Evolutionary conservation across 1,140 invertebrate species (phyloP).

Genomic region (Meloidogyne exigua): DNA sequence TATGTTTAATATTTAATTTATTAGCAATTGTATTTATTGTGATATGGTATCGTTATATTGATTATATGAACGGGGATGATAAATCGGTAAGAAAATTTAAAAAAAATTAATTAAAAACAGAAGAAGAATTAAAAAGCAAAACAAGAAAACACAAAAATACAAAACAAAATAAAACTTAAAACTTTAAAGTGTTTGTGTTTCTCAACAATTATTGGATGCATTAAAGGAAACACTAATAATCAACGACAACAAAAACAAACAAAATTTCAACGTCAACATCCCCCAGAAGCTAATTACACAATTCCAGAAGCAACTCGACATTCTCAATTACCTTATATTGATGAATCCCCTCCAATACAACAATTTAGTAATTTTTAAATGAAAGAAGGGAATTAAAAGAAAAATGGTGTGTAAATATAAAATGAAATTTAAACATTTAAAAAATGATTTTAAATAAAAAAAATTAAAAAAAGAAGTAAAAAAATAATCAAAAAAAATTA

Average conservation of each 20-base stretch:
- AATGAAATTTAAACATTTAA: background rate
- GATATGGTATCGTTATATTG: constrained; percentile 60
- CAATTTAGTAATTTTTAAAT: constrained; percentile 56
- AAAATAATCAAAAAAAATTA: no score
- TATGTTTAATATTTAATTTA: constrained; percentile 47
- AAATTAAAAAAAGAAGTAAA: background rate
- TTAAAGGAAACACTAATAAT: constrained; percentile 38
- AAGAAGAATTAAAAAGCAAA: background rate
- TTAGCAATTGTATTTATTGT: constrained; percentile 49
- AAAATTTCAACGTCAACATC: constrained; percentile 16
- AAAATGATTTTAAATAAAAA: background rate
- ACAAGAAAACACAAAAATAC: no score
- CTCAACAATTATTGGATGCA: constrained; percentile 37
- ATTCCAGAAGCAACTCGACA: constrained; percentile 56
- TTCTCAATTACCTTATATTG: constrained; percentile 53
- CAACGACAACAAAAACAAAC: background rate
- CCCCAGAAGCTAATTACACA: constrained; percentile 40
- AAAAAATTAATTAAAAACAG: background rate
- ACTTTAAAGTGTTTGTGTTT: constrained; percentile 50
- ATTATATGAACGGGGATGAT: constrained; percentile 56
- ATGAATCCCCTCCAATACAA: constrained; percentile 46
- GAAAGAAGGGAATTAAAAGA: background rate
- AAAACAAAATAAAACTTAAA: no score
- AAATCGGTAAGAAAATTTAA: constrained; percentile 42
- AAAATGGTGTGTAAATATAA: background rate